Conservation (phyloP, 2,113 vertebrate genomes). For the Xiphophorus maculatus region DNA sequence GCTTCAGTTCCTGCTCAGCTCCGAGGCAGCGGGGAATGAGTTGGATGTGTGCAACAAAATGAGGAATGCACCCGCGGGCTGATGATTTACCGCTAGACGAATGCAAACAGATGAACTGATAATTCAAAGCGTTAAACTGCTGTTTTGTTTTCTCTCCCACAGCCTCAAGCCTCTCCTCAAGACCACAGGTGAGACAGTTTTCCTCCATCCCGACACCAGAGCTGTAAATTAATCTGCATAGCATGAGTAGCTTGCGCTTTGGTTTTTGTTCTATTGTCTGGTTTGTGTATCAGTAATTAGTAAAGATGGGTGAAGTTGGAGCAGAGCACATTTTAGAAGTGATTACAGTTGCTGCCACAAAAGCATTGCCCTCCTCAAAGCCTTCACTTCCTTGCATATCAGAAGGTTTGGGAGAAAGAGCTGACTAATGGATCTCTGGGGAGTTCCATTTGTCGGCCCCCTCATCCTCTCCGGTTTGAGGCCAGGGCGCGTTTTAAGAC, state of each 20-base stretch:
- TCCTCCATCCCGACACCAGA: neutral
- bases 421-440: slow-evolving; percentile 50
- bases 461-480: slow-evolving; percentile 14
- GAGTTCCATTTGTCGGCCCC: slow-evolving; percentile 37
- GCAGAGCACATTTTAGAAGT: slow-evolving; percentile 25
- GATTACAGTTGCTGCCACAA: slow-evolving; percentile 40
- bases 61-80: slow-evolving; percentile 45
- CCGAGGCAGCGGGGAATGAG: slow-evolving; percentile 18
- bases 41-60: slow-evolving; percentile 17
- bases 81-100: slow-evolving; percentile 37
- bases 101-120: slow-evolving; percentile 34
- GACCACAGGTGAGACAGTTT: slow-evolving; percentile 77
- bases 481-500: slow-evolving; percentile 45
- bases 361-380: slow-evolving; percentile 11
- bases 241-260: neutral
- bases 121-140: slow-evolving; percentile 41
- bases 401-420: slow-evolving; percentile 26
- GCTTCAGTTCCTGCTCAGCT: slow-evolving; percentile 50
- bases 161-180: slow-evolving; percentile 78
- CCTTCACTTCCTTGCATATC: slow-evolving; percentile 33
- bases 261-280: neutral
- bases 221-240: neutral
- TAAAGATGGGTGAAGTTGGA: slow-evolving; percentile 17
- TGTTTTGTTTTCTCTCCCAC: slow-evolving; percentile 52
- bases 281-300: slow-evolving; percentile 5